These are phyloP conservation scores for Enteromius afrohamiltoni DNA, from an alignment of 2,797 vertebrate genomes.

Conservation along the genomic window DNA sequence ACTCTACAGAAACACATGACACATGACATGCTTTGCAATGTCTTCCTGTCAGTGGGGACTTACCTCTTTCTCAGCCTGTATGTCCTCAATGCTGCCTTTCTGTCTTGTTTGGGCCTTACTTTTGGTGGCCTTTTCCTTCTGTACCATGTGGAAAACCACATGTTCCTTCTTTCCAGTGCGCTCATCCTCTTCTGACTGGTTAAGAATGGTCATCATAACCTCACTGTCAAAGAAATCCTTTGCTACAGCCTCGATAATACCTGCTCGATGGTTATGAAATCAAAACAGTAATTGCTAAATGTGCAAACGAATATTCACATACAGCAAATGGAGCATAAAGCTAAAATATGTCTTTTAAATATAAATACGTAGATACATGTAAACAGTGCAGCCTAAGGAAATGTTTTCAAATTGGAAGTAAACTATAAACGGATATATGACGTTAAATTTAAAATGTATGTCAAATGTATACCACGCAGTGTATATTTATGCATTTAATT, in stretches of 20 bases:
- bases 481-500: no score
- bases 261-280: constrained; percentile 60
- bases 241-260: constrained; percentile 78
- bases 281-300: neutral
- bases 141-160: constrained; percentile 77
- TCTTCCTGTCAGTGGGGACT: neutral
- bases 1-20: neutral
- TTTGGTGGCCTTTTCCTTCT: constrained; percentile 62
- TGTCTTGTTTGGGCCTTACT: constrained; percentile 45
- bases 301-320: neutral
- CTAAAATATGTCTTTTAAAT: neutral
- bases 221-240: constrained; percentile 79
- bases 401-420: neutral
- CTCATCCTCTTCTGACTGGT: constrained; percentile 75
- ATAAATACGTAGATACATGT: neutral
- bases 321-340: neutral
- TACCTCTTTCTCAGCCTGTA: constrained; percentile 12
- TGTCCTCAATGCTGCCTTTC: constrained; percentile 16
- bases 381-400: neutral
- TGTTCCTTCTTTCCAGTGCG: constrained; percentile 81
- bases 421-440: neutral
- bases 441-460: neutral
- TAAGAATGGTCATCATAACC: constrained; percentile 76
- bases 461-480: neutral
- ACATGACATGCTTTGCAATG: neutral